These are phyloP conservation scores for Cephus runcator DNA, from an alignment of 2,888 invertebrate genomes.

Conservation along the genomic window DNA sequence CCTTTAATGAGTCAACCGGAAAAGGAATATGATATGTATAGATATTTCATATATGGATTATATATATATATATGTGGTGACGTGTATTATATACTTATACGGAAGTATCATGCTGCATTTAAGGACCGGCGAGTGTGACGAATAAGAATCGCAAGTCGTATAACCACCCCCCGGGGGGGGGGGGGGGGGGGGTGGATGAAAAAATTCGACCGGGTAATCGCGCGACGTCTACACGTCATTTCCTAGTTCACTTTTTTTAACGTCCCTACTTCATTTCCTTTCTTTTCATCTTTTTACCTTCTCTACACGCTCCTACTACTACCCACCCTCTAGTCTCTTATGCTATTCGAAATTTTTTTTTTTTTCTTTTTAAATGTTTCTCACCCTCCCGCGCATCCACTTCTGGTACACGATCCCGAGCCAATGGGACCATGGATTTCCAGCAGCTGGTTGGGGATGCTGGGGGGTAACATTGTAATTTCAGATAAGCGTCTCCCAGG, in stretches of 20 bases:
- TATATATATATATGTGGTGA: background rate
- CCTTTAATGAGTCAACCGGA: slow-evolving; percentile 24
- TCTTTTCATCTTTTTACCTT: background rate
- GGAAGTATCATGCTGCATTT: too few species aligned
- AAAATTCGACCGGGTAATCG: background rate
- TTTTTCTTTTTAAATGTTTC: slow-evolving; percentile 1
- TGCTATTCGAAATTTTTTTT: slow-evolving; percentile 16
- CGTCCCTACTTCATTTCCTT: background rate
- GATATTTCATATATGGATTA: background rate
- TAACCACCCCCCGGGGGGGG: background rate
- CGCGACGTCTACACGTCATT: background rate
- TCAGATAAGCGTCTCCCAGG: slow-evolving; percentile 65
- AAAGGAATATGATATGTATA: background rate
- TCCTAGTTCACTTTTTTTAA: background rate
- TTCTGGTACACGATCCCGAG: slow-evolving; percentile 24
- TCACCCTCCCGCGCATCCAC: slow-evolving; percentile 16
- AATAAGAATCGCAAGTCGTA: background rate
- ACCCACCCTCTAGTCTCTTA: background rate
- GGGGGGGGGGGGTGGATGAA: background rate
- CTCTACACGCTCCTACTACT: background rate
- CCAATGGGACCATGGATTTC: slow-evolving; percentile 38
- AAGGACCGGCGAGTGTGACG: background rate
- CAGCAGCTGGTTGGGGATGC: slow-evolving; percentile 43
- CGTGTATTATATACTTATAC: too few species aligned
- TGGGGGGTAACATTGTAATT: slow-evolving; percentile 64